Conservation (phyloP, 2,113 vertebrate species). For the Poeciliopsis occidentalis region DNA sequence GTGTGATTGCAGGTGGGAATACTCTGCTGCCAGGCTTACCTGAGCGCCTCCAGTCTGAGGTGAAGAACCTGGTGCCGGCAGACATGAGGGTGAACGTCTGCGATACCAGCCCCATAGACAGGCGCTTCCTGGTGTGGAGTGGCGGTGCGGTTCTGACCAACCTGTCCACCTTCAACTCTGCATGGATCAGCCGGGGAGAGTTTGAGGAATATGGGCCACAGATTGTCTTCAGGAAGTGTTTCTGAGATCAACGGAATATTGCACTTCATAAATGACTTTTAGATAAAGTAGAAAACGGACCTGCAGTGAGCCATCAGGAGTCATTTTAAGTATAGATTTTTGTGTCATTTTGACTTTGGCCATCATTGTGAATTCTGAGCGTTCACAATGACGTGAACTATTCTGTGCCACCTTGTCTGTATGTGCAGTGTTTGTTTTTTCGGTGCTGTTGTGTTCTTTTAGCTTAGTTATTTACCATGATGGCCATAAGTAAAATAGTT, state of each 20-base stretch:
- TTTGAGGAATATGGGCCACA: slow-evolving; percentile 75
- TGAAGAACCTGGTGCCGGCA: slow-evolving; percentile 52
- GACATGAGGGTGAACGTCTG: slow-evolving; percentile 46
- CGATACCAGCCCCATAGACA: slow-evolving; percentile 66
- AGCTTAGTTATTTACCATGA: not conserved
- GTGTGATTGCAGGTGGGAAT: slow-evolving; percentile 72
- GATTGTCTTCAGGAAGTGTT: slow-evolving; percentile 81
- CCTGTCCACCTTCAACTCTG: slow-evolving; percentile 52
- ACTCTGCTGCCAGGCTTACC: slow-evolving; percentile 75
- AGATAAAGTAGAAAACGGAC: not conserved
- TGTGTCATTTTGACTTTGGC: not conserved
- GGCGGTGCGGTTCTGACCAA: slow-evolving; percentile 76
- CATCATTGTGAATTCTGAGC: not conserved
- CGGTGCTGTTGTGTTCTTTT: not conserved
- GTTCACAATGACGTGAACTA: too few species aligned
- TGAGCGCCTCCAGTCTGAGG: slow-evolving; percentile 72
- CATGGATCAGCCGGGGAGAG: slow-evolving; percentile 78
- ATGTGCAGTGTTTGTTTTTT: too few species aligned
- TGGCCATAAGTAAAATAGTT: not conserved
- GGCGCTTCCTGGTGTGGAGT: slow-evolving; percentile 78
- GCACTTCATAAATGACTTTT: slow-evolving; percentile 6
- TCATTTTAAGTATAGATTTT: not conserved
- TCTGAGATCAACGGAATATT: slow-evolving; percentile 53
- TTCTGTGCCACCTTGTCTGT: too few species aligned
- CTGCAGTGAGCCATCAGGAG: not conserved